Conservation (phyloP, 2,797 vertebrate species). For the Oreochromis mossambicus region DNA sequence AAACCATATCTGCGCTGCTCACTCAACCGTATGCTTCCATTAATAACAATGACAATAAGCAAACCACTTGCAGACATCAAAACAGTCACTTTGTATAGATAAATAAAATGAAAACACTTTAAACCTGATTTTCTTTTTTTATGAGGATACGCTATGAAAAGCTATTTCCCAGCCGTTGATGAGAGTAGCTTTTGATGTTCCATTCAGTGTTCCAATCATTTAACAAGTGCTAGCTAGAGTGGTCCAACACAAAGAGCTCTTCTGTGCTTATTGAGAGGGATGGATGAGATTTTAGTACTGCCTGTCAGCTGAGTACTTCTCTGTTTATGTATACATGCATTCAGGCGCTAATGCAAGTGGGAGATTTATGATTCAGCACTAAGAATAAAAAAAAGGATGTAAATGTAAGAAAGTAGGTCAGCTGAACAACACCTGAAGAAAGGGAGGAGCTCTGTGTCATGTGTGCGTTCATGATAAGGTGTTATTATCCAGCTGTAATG, state of each 20-base stretch:
- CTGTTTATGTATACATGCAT: constrained; percentile 34
- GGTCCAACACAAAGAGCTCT: constrained; percentile 50
- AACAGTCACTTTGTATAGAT: not conserved
- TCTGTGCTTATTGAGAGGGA: constrained; percentile 53
- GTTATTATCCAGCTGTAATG: not conserved
- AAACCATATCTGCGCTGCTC: not conserved
- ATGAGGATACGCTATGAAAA: constrained; percentile 27
- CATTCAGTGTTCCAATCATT: constrained; percentile 63
- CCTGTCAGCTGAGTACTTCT: constrained; percentile 15
- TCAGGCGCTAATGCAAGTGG: not conserved
- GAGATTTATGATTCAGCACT: not conserved
- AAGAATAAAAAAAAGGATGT: not conserved
- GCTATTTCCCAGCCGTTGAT: constrained; percentile 41
- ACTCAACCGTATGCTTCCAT: not conserved
- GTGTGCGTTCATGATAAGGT: not conserved
- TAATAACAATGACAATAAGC: constrained; percentile 21
- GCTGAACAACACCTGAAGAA: constrained; percentile 9
- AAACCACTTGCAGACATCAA: constrained; percentile 6
- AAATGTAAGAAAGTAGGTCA: not conserved
- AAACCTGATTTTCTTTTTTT: constrained; percentile 18
- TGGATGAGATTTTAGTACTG: constrained; percentile 49
- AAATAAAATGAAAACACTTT: constrained; percentile 21
- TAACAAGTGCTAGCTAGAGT: constrained; percentile 55
- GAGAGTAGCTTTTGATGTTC: constrained; percentile 61
- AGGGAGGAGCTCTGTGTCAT: not conserved